A percentile compares a stretch with the other conserved stretches of the same genome.
These are phyloP conservation scores for Chymomyza amoena DNA, from an alignment of 2,888 invertebrate genomes.

Conservation along the genomic window DNA sequence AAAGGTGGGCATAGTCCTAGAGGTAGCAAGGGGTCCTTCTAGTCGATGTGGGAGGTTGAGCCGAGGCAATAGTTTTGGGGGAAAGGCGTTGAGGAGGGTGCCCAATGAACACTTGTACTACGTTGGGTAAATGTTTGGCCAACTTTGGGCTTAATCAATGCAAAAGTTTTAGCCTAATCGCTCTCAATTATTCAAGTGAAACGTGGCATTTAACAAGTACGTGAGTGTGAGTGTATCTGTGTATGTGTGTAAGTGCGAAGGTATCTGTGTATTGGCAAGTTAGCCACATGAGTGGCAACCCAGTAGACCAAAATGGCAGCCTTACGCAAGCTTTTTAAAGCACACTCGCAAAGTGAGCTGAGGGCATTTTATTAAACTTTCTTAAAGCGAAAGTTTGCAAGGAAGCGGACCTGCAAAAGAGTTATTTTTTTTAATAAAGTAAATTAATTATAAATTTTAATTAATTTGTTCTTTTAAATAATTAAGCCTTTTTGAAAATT, in stretches of 20 bases:
- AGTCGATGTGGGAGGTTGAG: conserved; percentile 10
- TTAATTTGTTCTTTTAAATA: too few species aligned
- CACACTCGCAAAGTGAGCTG: too few species aligned
- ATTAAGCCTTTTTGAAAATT: too few species aligned
- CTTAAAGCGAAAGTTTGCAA: too few species aligned
- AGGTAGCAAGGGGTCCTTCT: not conserved
- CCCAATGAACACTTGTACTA: not conserved
- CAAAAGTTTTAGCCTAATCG: conserved; percentile 76
- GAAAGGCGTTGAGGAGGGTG: conserved; percentile 37
- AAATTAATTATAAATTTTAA: too few species aligned
- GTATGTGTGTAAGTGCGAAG: conserved; percentile 40
- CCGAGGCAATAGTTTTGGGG: conserved; percentile 11
- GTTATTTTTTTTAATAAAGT: too few species aligned
- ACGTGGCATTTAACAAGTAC: conserved; percentile 77
- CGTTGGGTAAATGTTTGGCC: conserved; percentile 64
- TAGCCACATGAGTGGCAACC: conserved; percentile 14
- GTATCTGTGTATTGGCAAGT: conserved; percentile 10
- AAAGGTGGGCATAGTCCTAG: conserved; percentile 46
- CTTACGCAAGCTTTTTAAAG: too few species aligned
- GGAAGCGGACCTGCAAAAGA: too few species aligned
- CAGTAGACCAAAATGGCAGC: too few species aligned
- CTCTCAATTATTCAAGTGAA: conserved; percentile 77
- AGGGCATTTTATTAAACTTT: too few species aligned
- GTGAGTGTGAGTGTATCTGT: conserved; percentile 45
- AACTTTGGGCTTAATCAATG: conserved; percentile 76